Conservation (phyloP, 2,113 vertebrate species). For the Syngnathus floridae region DNA sequence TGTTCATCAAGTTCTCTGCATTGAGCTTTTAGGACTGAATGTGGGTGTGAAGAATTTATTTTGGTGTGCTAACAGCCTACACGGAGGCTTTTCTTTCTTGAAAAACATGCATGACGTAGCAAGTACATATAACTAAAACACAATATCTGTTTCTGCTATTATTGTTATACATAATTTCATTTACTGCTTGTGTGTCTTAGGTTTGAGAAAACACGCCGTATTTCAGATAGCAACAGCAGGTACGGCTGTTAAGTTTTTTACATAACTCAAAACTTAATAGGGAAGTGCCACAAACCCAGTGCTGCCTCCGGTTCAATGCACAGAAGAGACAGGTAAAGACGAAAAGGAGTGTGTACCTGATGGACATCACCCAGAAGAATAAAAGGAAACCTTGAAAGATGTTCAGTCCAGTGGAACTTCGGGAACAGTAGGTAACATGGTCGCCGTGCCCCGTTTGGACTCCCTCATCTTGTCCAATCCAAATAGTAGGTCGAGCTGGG, state of each 20-base stretch:
- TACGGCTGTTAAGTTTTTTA: neutral
- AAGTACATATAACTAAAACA: neutral
- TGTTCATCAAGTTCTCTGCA: conserved; percentile 2
- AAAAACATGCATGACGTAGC: neutral
- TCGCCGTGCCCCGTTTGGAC: conserved; percentile 61
- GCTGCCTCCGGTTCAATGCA: neutral
- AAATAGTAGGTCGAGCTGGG: conserved; percentile 74
- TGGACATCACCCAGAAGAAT: neutral
- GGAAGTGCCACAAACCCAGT: neutral
- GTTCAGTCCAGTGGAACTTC: conserved; percentile 68
- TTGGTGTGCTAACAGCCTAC: neutral
- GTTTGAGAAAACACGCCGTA: neutral
- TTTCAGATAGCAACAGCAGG: neutral
- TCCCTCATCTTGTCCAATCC: conserved; percentile 77
- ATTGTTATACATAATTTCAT: neutral
- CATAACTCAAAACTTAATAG: no score
- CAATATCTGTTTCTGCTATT: neutral
- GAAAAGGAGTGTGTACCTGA: neutral
- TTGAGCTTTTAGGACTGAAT: neutral
- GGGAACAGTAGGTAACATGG: conserved; percentile 24
- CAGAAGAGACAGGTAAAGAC: neutral
- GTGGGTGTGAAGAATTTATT: neutral
- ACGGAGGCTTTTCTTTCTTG: neutral
- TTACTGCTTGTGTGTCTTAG: neutral
- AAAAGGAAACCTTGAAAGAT: neutral